phyloP scores from a whole-genome alignment of 2,888 invertebrate genomes.

The Melangyna quadrimaculata region DNA sequence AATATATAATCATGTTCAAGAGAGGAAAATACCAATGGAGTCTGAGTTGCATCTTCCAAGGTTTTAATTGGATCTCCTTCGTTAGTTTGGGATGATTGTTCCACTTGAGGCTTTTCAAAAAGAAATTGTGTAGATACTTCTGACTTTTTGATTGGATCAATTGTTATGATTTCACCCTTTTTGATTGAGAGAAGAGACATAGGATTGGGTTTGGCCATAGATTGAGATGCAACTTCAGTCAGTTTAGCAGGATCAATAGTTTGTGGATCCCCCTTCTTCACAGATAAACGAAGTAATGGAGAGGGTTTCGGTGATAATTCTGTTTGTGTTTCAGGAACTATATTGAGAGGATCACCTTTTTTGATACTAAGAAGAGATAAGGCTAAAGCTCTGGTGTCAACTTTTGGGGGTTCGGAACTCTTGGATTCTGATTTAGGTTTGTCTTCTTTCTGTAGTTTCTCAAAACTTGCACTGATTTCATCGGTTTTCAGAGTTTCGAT shows the following conservation, averaged over 20 bases:
- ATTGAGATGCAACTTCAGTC: conserved; percentile 39
- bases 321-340: conserved; percentile 39
- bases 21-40: conserved; percentile 58
- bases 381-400: not conserved
- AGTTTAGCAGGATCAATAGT: conserved; percentile 34
- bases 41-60: conserved; percentile 51
- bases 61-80: conserved; percentile 44
- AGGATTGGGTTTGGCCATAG: conserved; percentile 36
- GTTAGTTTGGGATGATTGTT: conserved; percentile 48
- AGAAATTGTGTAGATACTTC: conserved; percentile 38
- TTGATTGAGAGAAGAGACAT: conserved; percentile 34
- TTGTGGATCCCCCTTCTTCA: conserved; percentile 51
- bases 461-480: not conserved
- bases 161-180: conserved; percentile 18
- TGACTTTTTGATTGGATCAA: conserved; percentile 3
- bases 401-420: not conserved
- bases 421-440: not conserved
- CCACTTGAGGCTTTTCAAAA: conserved; percentile 4
- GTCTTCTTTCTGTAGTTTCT: not conserved
- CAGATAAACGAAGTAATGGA: conserved; percentile 34
- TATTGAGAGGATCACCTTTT: conserved; percentile 28
- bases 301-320: conserved; percentile 25
- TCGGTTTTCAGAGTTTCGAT: too few relatives aligned
- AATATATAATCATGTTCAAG: conserved; percentile 62
- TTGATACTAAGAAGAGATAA: conserved; percentile 39